phyloP scores from a whole-genome alignment of 2,113 vertebrate genomes.

The Spheniscus mendiculus region DNA sequence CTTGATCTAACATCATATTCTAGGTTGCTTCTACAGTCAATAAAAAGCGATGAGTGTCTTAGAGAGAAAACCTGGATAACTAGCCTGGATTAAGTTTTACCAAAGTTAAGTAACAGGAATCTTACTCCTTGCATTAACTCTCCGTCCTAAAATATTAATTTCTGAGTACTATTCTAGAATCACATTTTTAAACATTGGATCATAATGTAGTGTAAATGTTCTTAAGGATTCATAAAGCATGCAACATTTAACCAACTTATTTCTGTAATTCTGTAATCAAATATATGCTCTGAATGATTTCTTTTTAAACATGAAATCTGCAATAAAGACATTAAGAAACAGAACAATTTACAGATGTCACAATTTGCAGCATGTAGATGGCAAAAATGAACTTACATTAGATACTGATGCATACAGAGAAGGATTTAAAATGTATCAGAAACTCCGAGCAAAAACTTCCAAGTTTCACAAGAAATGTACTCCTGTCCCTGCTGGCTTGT shows the following conservation, averaged over 20 bases:
- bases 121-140: background rate
- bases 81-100: background rate
- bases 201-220: background rate
- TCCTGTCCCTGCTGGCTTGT: background rate
- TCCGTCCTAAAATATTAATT: background rate
- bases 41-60: background rate
- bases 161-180: background rate
- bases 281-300: background rate
- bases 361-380: background rate
- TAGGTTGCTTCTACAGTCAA: background rate
- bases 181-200: background rate
- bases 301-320: background rate
- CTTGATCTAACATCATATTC: background rate
- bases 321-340: background rate
- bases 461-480: background rate
- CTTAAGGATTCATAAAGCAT: background rate
- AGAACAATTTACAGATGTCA: background rate
- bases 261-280: background rate
- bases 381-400: background rate
- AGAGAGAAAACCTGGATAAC: background rate
- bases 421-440: background rate
- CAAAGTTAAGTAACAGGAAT: background rate
- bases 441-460: background rate
- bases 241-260: background rate
- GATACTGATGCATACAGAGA: background rate